A percentile compares a stretch with the other conserved stretches of the same genome.
These are phyloP conservation scores for Empidonax alnorum DNA, from an alignment of 2,113 vertebrate species.

Conservation along the genomic window DNA sequence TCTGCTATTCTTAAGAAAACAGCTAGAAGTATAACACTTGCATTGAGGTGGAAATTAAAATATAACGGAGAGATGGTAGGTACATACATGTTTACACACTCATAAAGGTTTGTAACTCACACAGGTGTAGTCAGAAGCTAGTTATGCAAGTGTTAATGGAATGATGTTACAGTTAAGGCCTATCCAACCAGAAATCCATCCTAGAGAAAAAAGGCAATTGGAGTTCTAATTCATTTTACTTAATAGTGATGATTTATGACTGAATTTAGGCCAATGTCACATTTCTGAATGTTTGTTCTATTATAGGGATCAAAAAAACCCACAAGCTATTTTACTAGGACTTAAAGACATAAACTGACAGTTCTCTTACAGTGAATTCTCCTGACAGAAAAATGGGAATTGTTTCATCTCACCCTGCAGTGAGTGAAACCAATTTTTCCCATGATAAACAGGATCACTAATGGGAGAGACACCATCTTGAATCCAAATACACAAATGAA, in stretches of 20 bases:
- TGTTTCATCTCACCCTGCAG: not conserved
- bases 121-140: not conserved
- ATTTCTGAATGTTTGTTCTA: not conserved
- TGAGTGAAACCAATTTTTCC: not conserved
- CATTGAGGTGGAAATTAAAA: not conserved
- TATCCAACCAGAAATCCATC: not conserved
- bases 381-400: not conserved
- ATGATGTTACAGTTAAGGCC: not conserved
- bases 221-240: not conserved
- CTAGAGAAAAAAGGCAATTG: not conserved
- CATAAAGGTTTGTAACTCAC: not conserved
- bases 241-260: not conserved
- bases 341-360: not conserved
- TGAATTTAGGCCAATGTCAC: not conserved
- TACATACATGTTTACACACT: not conserved
- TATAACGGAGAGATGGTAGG: not conserved
- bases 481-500: not conserved
- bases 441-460: not conserved
- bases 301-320: not conserved
- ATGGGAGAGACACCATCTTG: not conserved
- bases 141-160: not conserved
- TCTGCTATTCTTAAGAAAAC: not conserved
- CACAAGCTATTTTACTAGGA: not conserved
- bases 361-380: not conserved
- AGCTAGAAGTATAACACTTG: not conserved